Evolutionary conservation across 1,140 invertebrate genomes (phyloP).

Genomic region (Diploscapter pachys): DNA sequence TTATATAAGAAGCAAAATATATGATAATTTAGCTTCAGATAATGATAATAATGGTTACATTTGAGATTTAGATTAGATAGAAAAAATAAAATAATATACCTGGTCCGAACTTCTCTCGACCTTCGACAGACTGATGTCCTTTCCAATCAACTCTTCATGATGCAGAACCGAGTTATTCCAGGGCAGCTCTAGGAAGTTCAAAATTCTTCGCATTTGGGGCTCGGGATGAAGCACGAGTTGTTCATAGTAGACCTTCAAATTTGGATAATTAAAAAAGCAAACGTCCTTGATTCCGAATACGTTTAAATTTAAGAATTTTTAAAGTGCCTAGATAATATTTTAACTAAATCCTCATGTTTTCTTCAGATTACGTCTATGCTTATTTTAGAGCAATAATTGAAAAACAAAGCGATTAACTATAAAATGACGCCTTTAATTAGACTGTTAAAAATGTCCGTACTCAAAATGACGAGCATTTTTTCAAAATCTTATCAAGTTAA

Average conservation of each 20-base stretch:
- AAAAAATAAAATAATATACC: not conserved
- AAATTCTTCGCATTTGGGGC: constrained; percentile 18
- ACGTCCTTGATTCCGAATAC: no score
- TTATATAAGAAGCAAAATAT: no score
- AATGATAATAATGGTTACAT: no score
- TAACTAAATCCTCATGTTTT: constrained; percentile 7
- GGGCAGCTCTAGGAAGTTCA: constrained; percentile 19
- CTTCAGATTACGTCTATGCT: not conserved
- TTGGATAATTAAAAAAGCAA: not conserved
- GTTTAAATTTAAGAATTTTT: constrained; percentile 4
- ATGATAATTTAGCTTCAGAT: no score
- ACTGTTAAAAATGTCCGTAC: no score
- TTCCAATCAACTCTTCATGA: constrained; percentile 28
- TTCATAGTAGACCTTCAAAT: constrained; percentile 25
- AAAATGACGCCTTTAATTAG: not conserved
- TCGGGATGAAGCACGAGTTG: constrained; percentile 19
- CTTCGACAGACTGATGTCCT: constrained; percentile 66
- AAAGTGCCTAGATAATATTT: constrained; percentile 9
- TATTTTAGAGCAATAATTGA: not conserved
- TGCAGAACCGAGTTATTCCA: constrained; percentile 11
- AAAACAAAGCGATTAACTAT: not conserved
- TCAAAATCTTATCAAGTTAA: no score
- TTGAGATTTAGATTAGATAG: not conserved
- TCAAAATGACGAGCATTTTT: no score
- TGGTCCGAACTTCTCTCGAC: constrained; percentile 84